phyloP scores from a whole-genome alignment of 1,140 invertebrate genomes.

The Cydia pomonella region DNA sequence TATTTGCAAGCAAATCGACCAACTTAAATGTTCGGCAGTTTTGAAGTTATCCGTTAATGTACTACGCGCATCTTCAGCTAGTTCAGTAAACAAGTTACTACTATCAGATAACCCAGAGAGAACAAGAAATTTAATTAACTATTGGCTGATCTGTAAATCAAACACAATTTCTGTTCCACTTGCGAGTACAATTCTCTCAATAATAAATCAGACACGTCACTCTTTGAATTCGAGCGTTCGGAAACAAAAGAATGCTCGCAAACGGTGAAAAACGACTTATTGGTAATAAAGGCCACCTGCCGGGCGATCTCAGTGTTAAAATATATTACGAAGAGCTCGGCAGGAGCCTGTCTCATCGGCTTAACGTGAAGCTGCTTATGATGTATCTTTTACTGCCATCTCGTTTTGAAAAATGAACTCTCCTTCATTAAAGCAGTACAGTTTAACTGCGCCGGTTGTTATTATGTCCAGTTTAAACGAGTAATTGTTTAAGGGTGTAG shows the following conservation, averaged over 20 bases:
- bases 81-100: conserved; percentile 3
- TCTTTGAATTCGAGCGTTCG: conserved; percentile 20
- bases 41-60: conserved; percentile 9
- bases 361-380: conserved; percentile 29
- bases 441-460: background rate
- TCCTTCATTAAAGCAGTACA: conserved; percentile 19
- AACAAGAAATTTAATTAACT: conserved; percentile 30
- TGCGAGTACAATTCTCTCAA: conserved; percentile 13
- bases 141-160: conserved; percentile 12
- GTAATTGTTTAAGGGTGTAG: background rate
- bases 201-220: conserved; percentile 26
- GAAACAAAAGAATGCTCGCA: conserved; percentile 31
- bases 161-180: conserved; percentile 29
- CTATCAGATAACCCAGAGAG: background rate
- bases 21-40: background rate
- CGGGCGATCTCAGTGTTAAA: conserved; percentile 30
- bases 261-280: conserved; percentile 33
- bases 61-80: background rate
- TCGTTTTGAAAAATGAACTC: conserved; percentile 28
- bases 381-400: conserved; percentile 31
- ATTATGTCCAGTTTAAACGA: background rate
- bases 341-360: conserved; percentile 29
- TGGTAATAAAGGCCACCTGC: conserved; percentile 32
- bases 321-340: conserved; percentile 23
- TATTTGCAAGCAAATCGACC: background rate